Evolutionary conservation across 2,888 invertebrate species (phyloP).

Genomic region (Zygaena filipendulae): DNA sequence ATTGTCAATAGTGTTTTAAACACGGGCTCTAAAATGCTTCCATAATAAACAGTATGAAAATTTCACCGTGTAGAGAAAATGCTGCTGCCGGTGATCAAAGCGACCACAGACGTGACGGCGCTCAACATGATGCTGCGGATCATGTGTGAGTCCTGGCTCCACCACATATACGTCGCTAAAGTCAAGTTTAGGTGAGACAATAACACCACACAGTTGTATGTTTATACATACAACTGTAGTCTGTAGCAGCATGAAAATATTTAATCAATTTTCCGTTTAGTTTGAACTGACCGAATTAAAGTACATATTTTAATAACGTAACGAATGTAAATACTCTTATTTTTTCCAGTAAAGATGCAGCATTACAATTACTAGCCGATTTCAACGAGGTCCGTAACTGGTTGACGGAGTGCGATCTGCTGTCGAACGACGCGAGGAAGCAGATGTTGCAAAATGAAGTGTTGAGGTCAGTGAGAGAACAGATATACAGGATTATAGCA

Average conservation of each 20-base stretch:
- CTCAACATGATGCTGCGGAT: conserved; percentile 82
- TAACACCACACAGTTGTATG: too few species aligned
- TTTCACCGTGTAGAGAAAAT: conserved; percentile 81
- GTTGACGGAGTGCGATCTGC: conserved; percentile 72
- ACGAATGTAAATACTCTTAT: too few species aligned
- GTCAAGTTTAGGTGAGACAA: conserved; percentile 83
- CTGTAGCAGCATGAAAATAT: too few species aligned
- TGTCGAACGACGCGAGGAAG: conserved; percentile 63
- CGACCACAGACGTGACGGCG: conserved; percentile 78
- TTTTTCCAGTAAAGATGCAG: conserved; percentile 75
- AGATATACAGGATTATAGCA: too few species aligned
- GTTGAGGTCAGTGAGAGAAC: conserved; percentile 39
- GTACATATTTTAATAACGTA: too few species aligned
- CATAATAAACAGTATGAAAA: too few species aligned
- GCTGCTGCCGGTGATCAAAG: conserved; percentile 79
- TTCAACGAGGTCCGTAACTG: conserved; percentile 83
- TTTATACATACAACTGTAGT: background rate
- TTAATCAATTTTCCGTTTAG: too few species aligned
- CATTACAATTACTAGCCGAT: conserved; percentile 82
- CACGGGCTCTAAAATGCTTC: too few species aligned
- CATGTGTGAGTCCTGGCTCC: conserved; percentile 89
- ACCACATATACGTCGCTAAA: conserved; percentile 84
- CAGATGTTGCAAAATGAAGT: conserved; percentile 73
- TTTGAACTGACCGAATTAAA: too few species aligned
- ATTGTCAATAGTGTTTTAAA: too few species aligned